Evolutionary conservation across 2,888 invertebrate genomes (phyloP), one percentile per base, ranked within the genome.

Genomic region (Phoenoteleia sp.): DNA sequence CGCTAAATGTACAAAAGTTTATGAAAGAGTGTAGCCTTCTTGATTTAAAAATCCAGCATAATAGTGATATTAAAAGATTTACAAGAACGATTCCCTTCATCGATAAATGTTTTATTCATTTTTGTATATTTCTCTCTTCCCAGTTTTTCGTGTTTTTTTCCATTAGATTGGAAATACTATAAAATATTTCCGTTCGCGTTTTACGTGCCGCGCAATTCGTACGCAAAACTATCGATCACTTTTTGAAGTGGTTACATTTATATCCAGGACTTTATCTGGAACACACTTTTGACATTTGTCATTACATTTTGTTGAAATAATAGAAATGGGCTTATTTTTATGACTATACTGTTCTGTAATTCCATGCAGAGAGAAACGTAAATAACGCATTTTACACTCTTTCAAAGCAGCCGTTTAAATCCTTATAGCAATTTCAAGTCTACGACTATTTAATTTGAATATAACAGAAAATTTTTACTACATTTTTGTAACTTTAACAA

Each of bases 201-300:
- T 56, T 76, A 75, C 75, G 56, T 45, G 64, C 33, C 54, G n/a
- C 36, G 33, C 47, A 62, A 39, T 45, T 64, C 36, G 29, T 66
- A 54, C 60, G 39, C 29, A 47, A 62, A 79, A 79, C 69, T 71
- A 79, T 79, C 67, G 69, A 69, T 33, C 58, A 56, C 42, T 60
- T 58, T 71, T 58, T 52, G 36, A 60, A 77, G 60, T 69, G 71
- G 71, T 79, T 62, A 52, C 69, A 79, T 69, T 60, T 67, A 79
- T 71, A 77, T 77, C 67, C 77, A 17, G 29, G 27, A 76, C 33
- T 76, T 58, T 25, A 11, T 9, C n/a, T 13, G 33, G 25, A 49
- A 79, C 62, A 79, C 54, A 79, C 62, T 71, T 79, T 80, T 80
- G 64, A 71, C 54, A 71, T 69, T 45, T 42, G 60, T 77, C 79